phyloP scores from a whole-genome alignment of 2,113 vertebrate genomes.

The Chlorocebus sabaeus region DNA sequence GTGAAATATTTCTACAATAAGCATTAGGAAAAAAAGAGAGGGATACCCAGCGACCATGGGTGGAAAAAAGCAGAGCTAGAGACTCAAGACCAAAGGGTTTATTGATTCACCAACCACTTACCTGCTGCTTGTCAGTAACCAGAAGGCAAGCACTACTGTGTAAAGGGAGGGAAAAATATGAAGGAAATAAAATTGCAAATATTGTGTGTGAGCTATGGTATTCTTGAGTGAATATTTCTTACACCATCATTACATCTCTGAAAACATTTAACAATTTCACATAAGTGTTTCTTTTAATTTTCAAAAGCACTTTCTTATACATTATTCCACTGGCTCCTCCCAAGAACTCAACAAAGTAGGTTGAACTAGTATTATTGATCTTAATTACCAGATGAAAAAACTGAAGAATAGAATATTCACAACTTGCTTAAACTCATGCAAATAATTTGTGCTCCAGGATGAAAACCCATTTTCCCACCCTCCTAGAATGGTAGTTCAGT shows the following conservation, averaged over 20 bases:
- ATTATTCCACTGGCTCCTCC: neutral
- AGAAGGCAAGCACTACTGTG: conserved; percentile 47
- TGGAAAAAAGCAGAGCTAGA: conserved; percentile 36
- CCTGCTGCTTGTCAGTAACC: conserved; percentile 17
- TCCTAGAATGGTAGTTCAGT: neutral
- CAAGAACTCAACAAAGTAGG: neutral
- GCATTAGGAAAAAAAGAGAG: neutral
- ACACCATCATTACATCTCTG: neutral
- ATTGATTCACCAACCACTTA: conserved; percentile 38
- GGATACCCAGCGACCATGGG: neutral
- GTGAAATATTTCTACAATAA: conserved; percentile 61
- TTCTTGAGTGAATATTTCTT: conserved; percentile 20
- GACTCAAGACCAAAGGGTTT: neutral
- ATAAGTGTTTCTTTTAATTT: conserved; percentile 15
- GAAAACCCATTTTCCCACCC: neutral
- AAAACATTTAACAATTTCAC: conserved; percentile 42
- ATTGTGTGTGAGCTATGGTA: neutral
- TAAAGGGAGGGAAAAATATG: neutral
- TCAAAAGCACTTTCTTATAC: neutral
- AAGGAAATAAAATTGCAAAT: conserved; percentile 36
- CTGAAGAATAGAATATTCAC: neutral
- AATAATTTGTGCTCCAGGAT: neutral
- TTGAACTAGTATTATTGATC: neutral
- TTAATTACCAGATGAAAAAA: neutral
- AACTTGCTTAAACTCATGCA: neutral